Evolutionary conservation across 2,113 vertebrate species (phyloP).

Genomic region (Acrocephalus arundinaceus): DNA sequence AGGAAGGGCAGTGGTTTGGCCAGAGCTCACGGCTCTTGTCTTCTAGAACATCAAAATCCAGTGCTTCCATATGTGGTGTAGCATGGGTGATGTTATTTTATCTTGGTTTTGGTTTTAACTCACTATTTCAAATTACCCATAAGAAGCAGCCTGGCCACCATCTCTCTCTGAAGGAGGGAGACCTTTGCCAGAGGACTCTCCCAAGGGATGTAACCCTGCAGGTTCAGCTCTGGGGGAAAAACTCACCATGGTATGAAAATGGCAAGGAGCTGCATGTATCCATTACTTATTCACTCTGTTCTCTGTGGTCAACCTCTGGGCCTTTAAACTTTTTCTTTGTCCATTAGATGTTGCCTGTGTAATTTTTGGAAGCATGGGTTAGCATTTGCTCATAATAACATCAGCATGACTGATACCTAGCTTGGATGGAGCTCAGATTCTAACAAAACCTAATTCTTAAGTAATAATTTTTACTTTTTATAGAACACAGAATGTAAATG

Average conservation of each 20-base stretch:
- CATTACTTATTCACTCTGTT: background rate
- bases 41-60: background rate
- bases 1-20: background rate
- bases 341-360: background rate
- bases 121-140: background rate
- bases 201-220: background rate
- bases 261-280: background rate
- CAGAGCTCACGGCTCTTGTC: background rate
- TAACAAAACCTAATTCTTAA: background rate
- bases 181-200: background rate
- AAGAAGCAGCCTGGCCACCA: background rate
- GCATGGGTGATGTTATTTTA: background rate
- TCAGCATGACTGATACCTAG: background rate
- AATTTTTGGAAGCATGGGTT: background rate
- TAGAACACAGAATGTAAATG: background rate
- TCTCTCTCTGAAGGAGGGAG: background rate
- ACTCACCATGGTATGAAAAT: background rate
- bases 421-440: background rate
- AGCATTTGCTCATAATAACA: background rate
- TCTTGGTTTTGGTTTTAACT: background rate
- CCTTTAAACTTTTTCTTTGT: background rate
- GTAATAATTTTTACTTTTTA: background rate
- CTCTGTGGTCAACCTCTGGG: background rate
- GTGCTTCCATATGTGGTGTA: accelerated
- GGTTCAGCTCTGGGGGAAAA: background rate